Evolutionary conservation across 2,797 vertebrate genomes (phyloP), one percentile per base, ranked within the genome.

Genomic region (Diplodus puntazzo): DNA sequence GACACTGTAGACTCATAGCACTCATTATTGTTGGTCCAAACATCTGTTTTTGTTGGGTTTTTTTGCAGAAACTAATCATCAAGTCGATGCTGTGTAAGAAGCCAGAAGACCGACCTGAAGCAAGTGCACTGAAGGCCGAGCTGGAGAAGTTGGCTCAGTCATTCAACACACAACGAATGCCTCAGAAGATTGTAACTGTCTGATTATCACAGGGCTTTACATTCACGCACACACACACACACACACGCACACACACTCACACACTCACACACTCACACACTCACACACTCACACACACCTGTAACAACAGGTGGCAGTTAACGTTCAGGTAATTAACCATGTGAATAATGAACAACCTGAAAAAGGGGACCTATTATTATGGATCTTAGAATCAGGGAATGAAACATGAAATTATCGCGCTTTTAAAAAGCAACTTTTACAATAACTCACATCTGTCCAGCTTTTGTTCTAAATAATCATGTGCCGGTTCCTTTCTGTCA

Each of bases 61-160:
- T 49, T 58, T 84, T 88, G 27, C 64, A 96, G 95, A 16, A 21
- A 5, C 46, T 34, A 21, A 75, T 93, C 9, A 94, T 96, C 3
- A 16, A 61, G 20, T 57, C 3, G 10, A 92, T 95, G 93, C 84
- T 96, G 77, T 17, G 50, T 78, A 16, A 61, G 48, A 62, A 75
- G 0, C 89, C 95, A 72, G 48, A 78, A 27, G 34, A 75, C 1
- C 87, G 95, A 82, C 92, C 90, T 54, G 90, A 90, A 21, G 93
- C 94, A 0, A 30, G n/a, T 0, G 0, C 54, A 0, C 21, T 95
- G 4, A 79, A 76, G 20, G 10, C 0, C 18, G 3, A 83, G 10
- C 81, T 95, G 82, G 18, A 85, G 0, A 4, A 57, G 8, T 65
- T 17, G n/a, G 0, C 13, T 42, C 6, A 18, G 11, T 12, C 6